These are phyloP conservation scores for Plemyria rubiginata DNA, from an alignment of 2,888 invertebrate genomes.

Conservation along the genomic window DNA sequence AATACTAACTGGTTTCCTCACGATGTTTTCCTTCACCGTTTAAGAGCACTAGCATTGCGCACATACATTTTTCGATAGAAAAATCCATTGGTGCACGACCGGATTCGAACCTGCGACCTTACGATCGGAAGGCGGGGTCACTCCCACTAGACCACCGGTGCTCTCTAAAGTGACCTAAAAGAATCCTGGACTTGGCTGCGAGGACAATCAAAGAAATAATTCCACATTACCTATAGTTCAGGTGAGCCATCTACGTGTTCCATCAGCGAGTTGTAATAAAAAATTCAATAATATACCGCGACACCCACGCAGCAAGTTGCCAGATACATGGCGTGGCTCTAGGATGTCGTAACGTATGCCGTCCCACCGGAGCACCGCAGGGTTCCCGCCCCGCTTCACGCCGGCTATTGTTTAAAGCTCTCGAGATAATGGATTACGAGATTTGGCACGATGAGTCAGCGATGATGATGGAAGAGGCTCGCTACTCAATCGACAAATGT, in stretches of 20 bases:
- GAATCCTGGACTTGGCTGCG: neutral
- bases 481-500: neutral
- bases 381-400: neutral
- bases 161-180: neutral
- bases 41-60: no score
- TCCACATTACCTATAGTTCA: no score
- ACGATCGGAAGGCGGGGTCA: no score
- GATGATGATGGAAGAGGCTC: neutral
- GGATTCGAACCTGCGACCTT: no score
- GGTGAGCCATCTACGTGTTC: no score
- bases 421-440: conserved; percentile 11
- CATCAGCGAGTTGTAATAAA: no score
- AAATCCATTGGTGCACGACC: no score
- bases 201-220: neutral
- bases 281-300: no score
- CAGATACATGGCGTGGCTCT: conserved; percentile 2
- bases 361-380: conserved; percentile 11
- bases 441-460: conserved; percentile 8
- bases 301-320: conserved; percentile 6
- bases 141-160: no score
- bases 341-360: conserved; percentile 3
- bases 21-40: no score
- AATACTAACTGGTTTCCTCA: no score
- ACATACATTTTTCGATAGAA: no score
- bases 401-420: conserved; percentile 12